Conservation (phyloP, 2,888 invertebrate genomes). For the Baronia brevicornis region DNA sequence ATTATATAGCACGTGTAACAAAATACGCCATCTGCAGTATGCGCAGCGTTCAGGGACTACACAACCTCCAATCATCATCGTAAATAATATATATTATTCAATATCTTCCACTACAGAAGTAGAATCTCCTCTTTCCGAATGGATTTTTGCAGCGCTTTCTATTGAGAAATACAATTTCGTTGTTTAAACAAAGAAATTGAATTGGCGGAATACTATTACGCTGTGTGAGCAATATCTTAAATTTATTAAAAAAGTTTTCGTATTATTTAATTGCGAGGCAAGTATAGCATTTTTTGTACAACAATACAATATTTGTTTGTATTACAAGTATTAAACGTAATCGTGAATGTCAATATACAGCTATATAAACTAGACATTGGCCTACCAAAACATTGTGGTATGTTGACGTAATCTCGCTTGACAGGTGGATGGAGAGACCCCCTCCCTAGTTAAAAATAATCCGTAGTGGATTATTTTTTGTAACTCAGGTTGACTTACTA, state of each 20-base stretch:
- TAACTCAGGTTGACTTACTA: too few relatives aligned
- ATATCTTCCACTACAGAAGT: slow-evolving; percentile 36
- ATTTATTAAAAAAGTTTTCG: slow-evolving; percentile 2
- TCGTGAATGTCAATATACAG: background rate
- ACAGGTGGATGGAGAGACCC: too few relatives aligned
- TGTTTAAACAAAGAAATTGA: slow-evolving; percentile 62
- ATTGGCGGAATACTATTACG: slow-evolving; percentile 39
- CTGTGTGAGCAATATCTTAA: background rate
- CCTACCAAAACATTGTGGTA: too few relatives aligned
- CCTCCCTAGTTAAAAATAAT: too few relatives aligned
- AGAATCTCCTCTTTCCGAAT: slow-evolving; percentile 37
- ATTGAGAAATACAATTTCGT: slow-evolving; percentile 56
- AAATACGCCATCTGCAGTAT: slow-evolving; percentile 39
- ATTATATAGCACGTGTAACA: slow-evolving; percentile 21
- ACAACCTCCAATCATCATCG: slow-evolving; percentile 51
- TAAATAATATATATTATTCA: slow-evolving; percentile 57
- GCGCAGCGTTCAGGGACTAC: slow-evolving; percentile 60
- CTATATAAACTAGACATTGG: too few relatives aligned
- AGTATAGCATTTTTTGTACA: background rate
- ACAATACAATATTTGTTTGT: too few relatives aligned
- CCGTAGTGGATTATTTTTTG: too few relatives aligned
- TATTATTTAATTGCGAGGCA: background rate
- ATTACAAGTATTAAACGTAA: background rate
- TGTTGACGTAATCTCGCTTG: too few relatives aligned
- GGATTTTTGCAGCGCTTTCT: slow-evolving; percentile 48